Percentiles rank a stretch among this genome's conserved stretches.
These are phyloP conservation scores for Remorina albescens DNA, from an alignment of 2,797 vertebrate genomes.

Conservation along the genomic window DNA sequence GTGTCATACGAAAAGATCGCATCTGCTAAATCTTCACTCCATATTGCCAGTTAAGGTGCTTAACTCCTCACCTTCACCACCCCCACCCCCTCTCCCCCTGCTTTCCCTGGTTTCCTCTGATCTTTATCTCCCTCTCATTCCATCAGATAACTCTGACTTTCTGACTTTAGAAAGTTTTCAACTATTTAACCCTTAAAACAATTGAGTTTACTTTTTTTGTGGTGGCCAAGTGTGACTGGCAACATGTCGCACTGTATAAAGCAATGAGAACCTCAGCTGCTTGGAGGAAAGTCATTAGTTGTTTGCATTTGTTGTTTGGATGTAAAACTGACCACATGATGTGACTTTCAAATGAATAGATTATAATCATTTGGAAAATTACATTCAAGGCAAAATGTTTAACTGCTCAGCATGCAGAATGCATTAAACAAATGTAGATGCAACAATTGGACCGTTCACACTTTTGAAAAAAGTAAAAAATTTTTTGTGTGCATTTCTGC, in stretches of 20 bases:
- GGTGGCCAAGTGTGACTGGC: constrained; percentile 22
- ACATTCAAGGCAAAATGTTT: constrained; percentile 59
- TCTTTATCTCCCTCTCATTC: constrained; percentile 63
- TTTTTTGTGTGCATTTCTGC: constrained; percentile 58
- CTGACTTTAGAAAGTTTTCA: constrained; percentile 45
- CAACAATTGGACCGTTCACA: constrained; percentile 56
- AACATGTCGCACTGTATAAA: not conserved
- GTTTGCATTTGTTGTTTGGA: constrained; percentile 54
- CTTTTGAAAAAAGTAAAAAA: constrained; percentile 51
- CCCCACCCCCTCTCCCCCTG: constrained; percentile 19
- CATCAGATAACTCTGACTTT: constrained; percentile 41
- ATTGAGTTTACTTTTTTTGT: constrained; percentile 12
- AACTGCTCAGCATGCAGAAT: constrained; percentile 54
- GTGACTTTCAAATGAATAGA: constrained; percentile 67
- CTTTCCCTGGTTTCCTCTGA: constrained; percentile 49
- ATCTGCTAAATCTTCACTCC: constrained; percentile 51
- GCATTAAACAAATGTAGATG: constrained; percentile 65
- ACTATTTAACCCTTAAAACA: constrained; percentile 28
- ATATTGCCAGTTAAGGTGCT: constrained; percentile 60
- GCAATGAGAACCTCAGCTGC: constrained; percentile 41
- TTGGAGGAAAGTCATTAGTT: constrained; percentile 50
- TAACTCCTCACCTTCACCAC: constrained; percentile 60
- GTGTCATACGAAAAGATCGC: constrained; percentile 61
- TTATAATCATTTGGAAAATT: constrained; percentile 68
- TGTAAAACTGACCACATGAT: constrained; percentile 61